A percentile compares a stretch with the other conserved stretches of the same genome.
These are phyloP conservation scores for Melanotaenia parkinsoni DNA, from an alignment of 2,797 vertebrate species.

Conservation along the genomic window DNA sequence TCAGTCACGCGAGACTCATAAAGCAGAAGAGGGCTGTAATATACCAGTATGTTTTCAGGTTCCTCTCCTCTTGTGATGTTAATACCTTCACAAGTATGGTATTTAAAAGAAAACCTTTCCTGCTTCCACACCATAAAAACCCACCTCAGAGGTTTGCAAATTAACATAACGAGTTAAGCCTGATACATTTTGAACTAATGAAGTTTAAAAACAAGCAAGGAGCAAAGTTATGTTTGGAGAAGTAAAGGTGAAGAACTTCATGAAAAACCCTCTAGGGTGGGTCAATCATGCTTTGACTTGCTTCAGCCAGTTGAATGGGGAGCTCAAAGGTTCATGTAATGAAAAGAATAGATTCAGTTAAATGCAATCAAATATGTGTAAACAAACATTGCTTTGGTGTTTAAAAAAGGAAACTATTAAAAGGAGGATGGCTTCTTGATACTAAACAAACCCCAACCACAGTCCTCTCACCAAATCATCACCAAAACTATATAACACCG, in stretches of 20 bases:
- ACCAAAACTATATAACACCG: not conserved
- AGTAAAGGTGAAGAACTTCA: not conserved
- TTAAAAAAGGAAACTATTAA: not conserved
- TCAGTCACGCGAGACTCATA: not conserved
- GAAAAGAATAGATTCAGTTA: not conserved
- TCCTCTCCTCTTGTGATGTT: not conserved
- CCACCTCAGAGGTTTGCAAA: not conserved
- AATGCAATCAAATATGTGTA: not conserved
- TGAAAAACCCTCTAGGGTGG: not conserved
- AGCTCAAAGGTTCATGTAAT: not conserved
- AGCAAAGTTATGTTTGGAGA: not conserved
- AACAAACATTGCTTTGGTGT: not conserved
- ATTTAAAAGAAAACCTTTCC: too few relatives aligned
- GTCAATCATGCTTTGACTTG: not conserved
- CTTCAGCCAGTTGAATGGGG: too few relatives aligned
- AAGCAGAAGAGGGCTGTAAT: not conserved
- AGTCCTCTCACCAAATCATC: not conserved
- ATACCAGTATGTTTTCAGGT: not conserved
- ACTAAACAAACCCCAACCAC: not conserved
- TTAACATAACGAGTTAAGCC: not conserved
- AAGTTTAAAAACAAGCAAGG: not conserved
- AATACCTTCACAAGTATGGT: not conserved
- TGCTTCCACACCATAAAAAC: too few relatives aligned
- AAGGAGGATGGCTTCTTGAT: not conserved
- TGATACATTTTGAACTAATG: not conserved